These are phyloP conservation scores for Autographa gamma DNA, from an alignment of 2,888 invertebrate species.

Conservation along the genomic window DNA sequence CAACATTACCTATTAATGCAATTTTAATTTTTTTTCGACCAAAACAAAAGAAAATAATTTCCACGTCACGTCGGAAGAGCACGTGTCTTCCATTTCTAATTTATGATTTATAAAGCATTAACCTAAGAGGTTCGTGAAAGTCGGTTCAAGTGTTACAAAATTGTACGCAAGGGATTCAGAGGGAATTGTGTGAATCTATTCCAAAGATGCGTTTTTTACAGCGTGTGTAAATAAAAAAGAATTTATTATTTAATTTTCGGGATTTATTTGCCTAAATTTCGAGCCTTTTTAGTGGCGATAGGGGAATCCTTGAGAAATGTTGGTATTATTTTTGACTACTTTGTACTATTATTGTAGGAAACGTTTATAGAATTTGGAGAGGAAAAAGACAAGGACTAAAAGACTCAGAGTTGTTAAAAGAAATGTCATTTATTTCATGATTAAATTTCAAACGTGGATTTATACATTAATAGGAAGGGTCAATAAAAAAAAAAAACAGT, in stretches of 20 bases:
- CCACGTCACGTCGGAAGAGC: slow-evolving; percentile 69
- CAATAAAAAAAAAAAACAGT: no score
- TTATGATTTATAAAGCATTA: slow-evolving; percentile 82
- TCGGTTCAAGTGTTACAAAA: slow-evolving; percentile 68
- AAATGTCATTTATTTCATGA: no score
- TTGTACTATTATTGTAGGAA: slow-evolving; percentile 1
- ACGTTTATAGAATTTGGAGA: not conserved
- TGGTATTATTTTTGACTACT: not conserved
- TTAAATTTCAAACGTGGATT: no score
- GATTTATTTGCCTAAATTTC: slow-evolving; percentile 46
- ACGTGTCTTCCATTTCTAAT: slow-evolving; percentile 76
- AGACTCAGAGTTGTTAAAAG: no score
- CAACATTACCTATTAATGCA: slow-evolving; percentile 62
- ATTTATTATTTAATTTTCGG: slow-evolving; percentile 57
- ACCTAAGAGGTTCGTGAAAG: slow-evolving; percentile 76
- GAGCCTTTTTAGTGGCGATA: slow-evolving; percentile 40
- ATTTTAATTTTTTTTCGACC: slow-evolving; percentile 58
- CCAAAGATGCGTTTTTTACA: slow-evolving; percentile 54
- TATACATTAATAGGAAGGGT: no score
- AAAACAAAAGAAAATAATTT: slow-evolving; percentile 63
- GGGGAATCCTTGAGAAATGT: slow-evolving; percentile 25
- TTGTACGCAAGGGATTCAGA: slow-evolving; percentile 67
- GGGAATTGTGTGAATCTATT: slow-evolving; percentile 62
- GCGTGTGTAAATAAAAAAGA: slow-evolving; percentile 50
- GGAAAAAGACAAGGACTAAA: not conserved